phyloP scores from a whole-genome alignment of 2,888 invertebrate genomes.

The Adelphocoris suturalis region DNA sequence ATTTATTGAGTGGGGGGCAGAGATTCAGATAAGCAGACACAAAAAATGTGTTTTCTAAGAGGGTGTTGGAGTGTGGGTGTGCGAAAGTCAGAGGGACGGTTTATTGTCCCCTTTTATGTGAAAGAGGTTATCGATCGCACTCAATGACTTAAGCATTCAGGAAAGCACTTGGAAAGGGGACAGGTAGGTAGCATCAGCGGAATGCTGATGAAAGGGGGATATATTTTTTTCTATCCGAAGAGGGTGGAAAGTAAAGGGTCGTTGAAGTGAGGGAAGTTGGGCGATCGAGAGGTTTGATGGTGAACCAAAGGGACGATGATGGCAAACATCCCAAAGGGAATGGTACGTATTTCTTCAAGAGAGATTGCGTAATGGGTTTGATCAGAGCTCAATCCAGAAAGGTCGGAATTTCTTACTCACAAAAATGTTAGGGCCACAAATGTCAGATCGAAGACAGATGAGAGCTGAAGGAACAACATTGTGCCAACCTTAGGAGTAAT shows the following conservation, averaged over 20 bases:
- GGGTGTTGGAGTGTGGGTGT: background rate
- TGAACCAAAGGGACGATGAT: background rate
- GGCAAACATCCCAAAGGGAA: background rate
- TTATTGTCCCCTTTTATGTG: conserved; percentile 16
- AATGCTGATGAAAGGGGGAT: conserved; percentile 33
- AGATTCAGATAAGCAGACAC: conserved; percentile 15
- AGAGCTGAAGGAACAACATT: too few species aligned
- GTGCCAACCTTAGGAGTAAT: too few species aligned
- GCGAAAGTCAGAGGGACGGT: background rate
- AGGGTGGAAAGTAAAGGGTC: conserved; percentile 5
- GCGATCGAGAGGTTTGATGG: conserved; percentile 8
- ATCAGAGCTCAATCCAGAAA: too few species aligned
- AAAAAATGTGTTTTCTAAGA: background rate
- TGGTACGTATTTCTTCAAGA: too few species aligned
- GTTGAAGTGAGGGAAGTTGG: background rate
- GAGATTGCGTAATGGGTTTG: too few species aligned
- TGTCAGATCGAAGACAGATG: too few species aligned
- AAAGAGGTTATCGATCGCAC: conserved; percentile 37
- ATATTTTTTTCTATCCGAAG: conserved; percentile 1
- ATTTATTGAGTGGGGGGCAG: background rate
- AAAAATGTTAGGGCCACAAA: too few species aligned
- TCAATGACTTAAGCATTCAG: conserved; percentile 44
- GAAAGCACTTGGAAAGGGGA: conserved; percentile 9
- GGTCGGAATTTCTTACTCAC: too few species aligned
- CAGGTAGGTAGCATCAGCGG: background rate